Conservation (phyloP, 2,797 vertebrate genomes). For the Cephalopachus bancanus region DNA sequence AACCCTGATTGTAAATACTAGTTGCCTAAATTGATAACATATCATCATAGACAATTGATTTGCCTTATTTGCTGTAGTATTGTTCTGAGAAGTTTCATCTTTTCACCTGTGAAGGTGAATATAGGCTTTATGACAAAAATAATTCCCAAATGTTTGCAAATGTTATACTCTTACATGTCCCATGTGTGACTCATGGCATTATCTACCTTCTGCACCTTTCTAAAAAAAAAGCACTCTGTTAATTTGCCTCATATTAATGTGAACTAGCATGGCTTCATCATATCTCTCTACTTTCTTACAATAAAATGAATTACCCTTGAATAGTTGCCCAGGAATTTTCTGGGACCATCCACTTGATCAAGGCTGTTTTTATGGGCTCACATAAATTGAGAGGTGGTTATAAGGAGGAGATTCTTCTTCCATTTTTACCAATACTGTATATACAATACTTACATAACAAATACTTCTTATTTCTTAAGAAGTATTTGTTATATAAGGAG, state of each 20-base stretch:
- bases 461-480: too few species aligned
- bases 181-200: not conserved
- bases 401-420: slow-evolving; percentile 16
- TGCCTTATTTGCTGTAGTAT: slow-evolving; percentile 24
- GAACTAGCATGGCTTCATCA: slow-evolving; percentile 12
- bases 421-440: not conserved
- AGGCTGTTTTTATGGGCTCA: not conserved
- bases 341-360: not conserved
- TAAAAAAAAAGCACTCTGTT: slow-evolving; percentile 26
- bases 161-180: not conserved
- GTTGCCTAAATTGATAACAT: slow-evolving; percentile 29
- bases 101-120: slow-evolving; percentile 22
- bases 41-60: slow-evolving; percentile 53
- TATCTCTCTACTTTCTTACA: slow-evolving; percentile 31
- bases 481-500: not conserved
- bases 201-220: not conserved
- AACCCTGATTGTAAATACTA: slow-evolving; percentile 35
- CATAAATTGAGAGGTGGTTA: not conserved
- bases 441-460: too few species aligned
- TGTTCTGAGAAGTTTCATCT: slow-evolving; percentile 52
- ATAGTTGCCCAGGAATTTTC: slow-evolving; percentile 22
- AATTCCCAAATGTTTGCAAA: slow-evolving; percentile 27
- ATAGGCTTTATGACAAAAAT: slow-evolving; percentile 42
- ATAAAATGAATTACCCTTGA: not conserved
- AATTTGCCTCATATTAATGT: slow-evolving; percentile 11